phyloP scores from a whole-genome alignment of 2,888 invertebrate genomes.

The Tanypteryx hageni region DNA sequence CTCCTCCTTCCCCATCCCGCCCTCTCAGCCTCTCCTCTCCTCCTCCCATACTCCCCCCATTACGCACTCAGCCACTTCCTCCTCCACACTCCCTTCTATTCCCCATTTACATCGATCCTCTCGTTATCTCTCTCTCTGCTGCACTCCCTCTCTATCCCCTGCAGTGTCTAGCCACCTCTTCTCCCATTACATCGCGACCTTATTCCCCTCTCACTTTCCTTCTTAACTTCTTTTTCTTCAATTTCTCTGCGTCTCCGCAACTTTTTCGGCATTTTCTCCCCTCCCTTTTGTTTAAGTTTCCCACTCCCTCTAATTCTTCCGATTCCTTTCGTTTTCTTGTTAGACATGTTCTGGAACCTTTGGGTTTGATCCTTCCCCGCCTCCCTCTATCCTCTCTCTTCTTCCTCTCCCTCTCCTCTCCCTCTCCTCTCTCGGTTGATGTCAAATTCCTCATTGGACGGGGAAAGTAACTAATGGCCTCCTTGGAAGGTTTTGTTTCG shows the following conservation, averaged over 20 bases:
- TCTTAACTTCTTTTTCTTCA: neutral
- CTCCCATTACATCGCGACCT: too few relatives aligned
- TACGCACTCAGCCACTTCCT: neutral
- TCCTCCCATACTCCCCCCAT: neutral
- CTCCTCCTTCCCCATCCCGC: neutral
- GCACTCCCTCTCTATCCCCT: too few relatives aligned
- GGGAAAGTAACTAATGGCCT: too few relatives aligned
- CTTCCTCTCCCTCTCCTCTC: neutral
- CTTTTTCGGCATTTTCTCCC: too few relatives aligned
- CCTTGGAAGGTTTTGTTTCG: too few relatives aligned
- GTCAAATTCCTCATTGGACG: neutral
- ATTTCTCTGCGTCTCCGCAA: neutral
- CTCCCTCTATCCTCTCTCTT: neutral
- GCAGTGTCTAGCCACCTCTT: too few relatives aligned
- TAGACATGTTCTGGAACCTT: too few relatives aligned
- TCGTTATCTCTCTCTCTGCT: too few relatives aligned
- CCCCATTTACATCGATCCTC: neutral
- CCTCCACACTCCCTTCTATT: neutral
- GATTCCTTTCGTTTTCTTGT: too few relatives aligned
- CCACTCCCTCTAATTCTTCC: too few relatives aligned
- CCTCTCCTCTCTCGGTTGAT: neutral
- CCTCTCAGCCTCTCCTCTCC: neutral
- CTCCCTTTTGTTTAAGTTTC: too few relatives aligned
- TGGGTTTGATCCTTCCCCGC: neutral
- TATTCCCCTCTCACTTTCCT: too few relatives aligned